Evolutionary conservation across 2,113 vertebrate species (phyloP).

Genomic region (Mustelus asterias): DNA sequence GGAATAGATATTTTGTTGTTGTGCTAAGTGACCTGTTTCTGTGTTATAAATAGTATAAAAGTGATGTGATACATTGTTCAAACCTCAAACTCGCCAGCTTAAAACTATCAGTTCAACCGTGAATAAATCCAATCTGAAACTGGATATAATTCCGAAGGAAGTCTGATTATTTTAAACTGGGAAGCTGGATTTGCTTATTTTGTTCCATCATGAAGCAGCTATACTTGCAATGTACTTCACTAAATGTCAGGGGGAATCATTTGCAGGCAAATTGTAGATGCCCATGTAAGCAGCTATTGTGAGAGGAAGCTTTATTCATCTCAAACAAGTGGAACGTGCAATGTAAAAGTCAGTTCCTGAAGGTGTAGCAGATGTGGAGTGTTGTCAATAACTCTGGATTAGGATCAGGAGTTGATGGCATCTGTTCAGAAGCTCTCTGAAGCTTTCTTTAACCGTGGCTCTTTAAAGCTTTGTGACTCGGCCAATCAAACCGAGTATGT

Average conservation of each 20-base stretch:
- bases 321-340: background rate
- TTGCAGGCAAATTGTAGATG: background rate
- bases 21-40: background rate
- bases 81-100: background rate
- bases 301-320: background rate
- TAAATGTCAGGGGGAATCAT: background rate
- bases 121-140: background rate
- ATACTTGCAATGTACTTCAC: background rate
- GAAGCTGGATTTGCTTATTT: background rate
- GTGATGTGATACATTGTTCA: background rate
- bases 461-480: background rate
- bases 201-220: background rate
- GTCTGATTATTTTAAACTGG: background rate
- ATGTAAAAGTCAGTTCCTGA: background rate
- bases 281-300: background rate
- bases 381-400: conserved; percentile 40
- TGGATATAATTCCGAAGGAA: background rate
- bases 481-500: conserved; percentile 38
- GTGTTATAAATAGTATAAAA: background rate
- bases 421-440: conserved; percentile 23
- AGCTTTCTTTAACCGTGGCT: conserved; percentile 30
- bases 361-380: conserved; percentile 34
- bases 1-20: too few species aligned
- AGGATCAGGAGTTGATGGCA: conserved; percentile 42
- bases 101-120: background rate